A percentile compares a stretch with the other conserved stretches of the same genome.
Evolutionary conservation across 2,113 vertebrate genomes (phyloP).

Genomic region (Mungos mungo): DNA sequence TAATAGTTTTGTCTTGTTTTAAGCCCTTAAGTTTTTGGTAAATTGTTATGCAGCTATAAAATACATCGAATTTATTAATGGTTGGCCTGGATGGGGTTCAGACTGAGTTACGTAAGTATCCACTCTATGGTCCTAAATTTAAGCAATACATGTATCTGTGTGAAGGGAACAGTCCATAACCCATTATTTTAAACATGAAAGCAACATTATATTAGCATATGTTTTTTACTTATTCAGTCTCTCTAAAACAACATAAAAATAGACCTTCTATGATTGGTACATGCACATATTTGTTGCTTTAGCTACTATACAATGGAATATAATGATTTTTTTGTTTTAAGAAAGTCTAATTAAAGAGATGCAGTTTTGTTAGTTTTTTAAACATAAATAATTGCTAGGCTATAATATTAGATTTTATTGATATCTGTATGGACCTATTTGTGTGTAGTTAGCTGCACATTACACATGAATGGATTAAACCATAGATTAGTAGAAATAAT

Average conservation of each 20-base stretch:
- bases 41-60: neutral
- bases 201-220: neutral
- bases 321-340: neutral
- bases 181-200: neutral
- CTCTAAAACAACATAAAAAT: neutral
- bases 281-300: neutral
- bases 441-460: neutral
- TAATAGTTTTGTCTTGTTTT: neutral
- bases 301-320: neutral
- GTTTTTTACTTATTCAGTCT: neutral
- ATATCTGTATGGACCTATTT: neutral
- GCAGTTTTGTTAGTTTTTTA: neutral
- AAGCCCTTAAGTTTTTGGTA: neutral
- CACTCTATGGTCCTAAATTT: neutral
- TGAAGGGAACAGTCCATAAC: neutral
- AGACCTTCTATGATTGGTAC: neutral
- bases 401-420: neutral
- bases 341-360: neutral
- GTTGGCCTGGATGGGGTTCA: neutral
- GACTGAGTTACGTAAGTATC: neutral
- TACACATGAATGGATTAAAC: neutral
- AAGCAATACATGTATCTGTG: neutral
- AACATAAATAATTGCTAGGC: neutral
- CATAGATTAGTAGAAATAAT: neutral
- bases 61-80: neutral